Base-by-base conservation (phyloP, 2,113 vertebrate genomes). In the Zosterops borbonicus region DNA sequence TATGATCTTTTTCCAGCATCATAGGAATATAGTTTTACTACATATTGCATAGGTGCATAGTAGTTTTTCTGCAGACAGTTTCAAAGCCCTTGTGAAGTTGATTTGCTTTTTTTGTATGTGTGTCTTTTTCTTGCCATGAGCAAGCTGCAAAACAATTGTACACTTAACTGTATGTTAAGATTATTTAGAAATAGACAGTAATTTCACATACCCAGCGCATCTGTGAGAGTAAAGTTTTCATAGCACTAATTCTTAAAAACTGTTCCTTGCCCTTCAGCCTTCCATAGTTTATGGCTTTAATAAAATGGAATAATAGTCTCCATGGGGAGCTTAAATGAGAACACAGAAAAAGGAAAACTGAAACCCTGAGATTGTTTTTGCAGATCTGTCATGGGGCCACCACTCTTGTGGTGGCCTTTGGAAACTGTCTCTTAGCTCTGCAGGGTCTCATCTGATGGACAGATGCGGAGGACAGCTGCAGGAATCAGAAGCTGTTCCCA, bases 241-340 rank as follows among this genome's bases (percentile, higher is more conserved):
- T 47, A 93, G n/a, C 46, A 62, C 23, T 80, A 53, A 15, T 83
- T 88, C 56, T 92, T 90, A 75, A 96, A 92, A 94, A 81, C 64
- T 77, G 29, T 29, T 29, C 39, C 63, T 95, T 96, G 83, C 71
- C 85, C 93, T 93, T 86, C 68, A 78, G 86, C 33, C 79, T 81
- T 63, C 55, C 47, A 18, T 78, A 65, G 83, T 93, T 94, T 85
- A 79, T 87, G 52, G 21, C 55, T 95, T 95, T 92, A 93, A 92
- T 95, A 89, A 92, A 79, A 94, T 94, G 82, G 83, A 93, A 91
- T 90, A 95, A 96, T 96, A 88, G 76, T 90, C 93, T 63, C 93
- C 70, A 56, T 80, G 62, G 85, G 91, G 79, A 88, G 35, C 55
- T 86, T 77, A 93, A 94, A 95, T 95, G 60, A 92, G 71, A 95